These are phyloP conservation scores for Tetramorium bicarinatum DNA, from an alignment of 2,888 invertebrate genomes.

Conservation along the genomic window DNA sequence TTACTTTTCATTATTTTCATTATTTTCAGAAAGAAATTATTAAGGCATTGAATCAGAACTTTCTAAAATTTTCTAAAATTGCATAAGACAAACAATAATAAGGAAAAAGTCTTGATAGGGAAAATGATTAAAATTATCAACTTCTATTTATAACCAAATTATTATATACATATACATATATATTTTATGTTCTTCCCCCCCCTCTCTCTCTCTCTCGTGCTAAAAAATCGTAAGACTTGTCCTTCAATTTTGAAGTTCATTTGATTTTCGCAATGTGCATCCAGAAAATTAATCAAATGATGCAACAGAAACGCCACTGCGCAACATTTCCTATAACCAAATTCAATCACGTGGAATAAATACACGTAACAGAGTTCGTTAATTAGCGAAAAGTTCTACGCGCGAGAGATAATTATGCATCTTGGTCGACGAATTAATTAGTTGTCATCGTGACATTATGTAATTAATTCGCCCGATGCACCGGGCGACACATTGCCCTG, in stretches of 20 bases:
- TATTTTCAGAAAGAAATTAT: background rate
- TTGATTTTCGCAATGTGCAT: background rate
- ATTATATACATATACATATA: background rate
- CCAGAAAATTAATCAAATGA: background rate
- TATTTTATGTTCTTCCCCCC: background rate
- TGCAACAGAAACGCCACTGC: background rate
- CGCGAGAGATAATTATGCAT: conserved; percentile 10
- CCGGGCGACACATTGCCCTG: background rate
- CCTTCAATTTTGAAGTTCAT: background rate
- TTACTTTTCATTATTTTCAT: background rate
- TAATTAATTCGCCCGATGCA: conserved; percentile 43
- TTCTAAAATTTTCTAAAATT: conserved; percentile 25
- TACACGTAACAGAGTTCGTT: conserved; percentile 26
- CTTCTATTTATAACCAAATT: background rate
- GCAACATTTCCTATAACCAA: background rate
- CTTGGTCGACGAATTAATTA: conserved; percentile 51
- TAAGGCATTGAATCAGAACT: background rate
- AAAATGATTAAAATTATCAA: conserved; percentile 1
- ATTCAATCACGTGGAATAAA: conserved; percentile 37
- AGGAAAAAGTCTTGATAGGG: background rate
- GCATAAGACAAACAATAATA: background rate
- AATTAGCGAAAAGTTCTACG: conserved; percentile 36
- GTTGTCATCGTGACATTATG: conserved; percentile 33
- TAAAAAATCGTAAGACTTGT: background rate
- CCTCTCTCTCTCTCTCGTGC: background rate